Percentiles rank a stretch among this genome's conserved stretches.
These are phyloP conservation scores for Auanema freiburgensis DNA, from an alignment of 2,888 invertebrate species.

Conservation along the genomic window DNA sequence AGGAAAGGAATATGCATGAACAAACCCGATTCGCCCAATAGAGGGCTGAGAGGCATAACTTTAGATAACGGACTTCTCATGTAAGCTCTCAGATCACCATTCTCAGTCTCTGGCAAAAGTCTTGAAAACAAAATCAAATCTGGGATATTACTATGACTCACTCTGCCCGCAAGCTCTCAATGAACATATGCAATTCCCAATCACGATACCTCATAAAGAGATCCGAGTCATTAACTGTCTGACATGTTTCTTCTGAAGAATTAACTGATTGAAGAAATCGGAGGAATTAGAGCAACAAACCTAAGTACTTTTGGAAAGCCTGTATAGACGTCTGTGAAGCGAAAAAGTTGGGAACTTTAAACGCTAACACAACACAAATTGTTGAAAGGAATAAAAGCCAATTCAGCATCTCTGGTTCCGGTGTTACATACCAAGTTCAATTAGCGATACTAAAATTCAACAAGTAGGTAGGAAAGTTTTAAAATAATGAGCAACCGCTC, in stretches of 20 bases:
- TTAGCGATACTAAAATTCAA: too few relatives aligned
- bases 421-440: too few relatives aligned
- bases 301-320: background rate
- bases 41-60: conserved; percentile 14
- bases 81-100: conserved; percentile 13
- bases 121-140: background rate
- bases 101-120: conserved; percentile 11
- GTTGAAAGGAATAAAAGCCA: too few relatives aligned
- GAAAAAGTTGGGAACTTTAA: background rate
- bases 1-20: too few relatives aligned
- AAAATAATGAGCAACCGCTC: too few relatives aligned
- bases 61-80: conserved; percentile 8
- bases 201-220: conserved; percentile 8
- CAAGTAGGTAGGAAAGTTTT: too few relatives aligned
- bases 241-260: conserved; percentile 18
- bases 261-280: too few relatives aligned
- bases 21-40: background rate
- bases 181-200: conserved; percentile 18
- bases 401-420: too few relatives aligned
- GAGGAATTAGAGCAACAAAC: too few relatives aligned
- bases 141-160: background rate
- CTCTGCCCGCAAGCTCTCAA: conserved; percentile 15
- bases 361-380: background rate
- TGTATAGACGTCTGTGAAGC: background rate
- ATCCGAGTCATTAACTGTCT: background rate